Base-by-base conservation (phyloP, 2,888 invertebrate genomes). In the Endomychus coccineus region DNA sequence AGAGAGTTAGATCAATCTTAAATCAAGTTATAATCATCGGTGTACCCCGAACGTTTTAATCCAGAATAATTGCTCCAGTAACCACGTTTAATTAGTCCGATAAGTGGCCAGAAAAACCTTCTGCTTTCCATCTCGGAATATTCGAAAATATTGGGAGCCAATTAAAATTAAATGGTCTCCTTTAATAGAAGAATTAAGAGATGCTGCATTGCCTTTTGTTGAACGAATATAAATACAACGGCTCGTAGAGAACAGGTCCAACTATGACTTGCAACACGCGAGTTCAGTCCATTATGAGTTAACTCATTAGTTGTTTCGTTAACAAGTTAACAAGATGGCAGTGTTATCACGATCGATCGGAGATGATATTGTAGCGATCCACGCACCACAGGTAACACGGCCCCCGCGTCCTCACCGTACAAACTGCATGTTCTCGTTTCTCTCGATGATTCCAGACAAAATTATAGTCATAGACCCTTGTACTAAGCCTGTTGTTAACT, bases 271-370 rank as follows among this genome's bases (percentile, higher is more conserved):
- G 61, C 61, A 61, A 52, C 59, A 56, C 54, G 55, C 54, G 53
- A 54, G 46, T 49, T 50, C 51, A 48, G 51, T 55, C 59, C 58
- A 59, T 59, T 60, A 46, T 48, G 46, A 51, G 43, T 50, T 50
- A 61, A 62, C 59, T 63, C 62, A 63, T 63, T 63, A 63, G 62
- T 59, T 60, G 58, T 63, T 61, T 61, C 58, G 60, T 62, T 63
- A 62, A 63, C 62, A 61, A 62, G 62, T 61, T 63, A 62, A 63
- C 62, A 62, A 63, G 62, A 63, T 62, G 62, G 61, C 60, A 54
- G 57, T 51, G 56, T 61, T 61, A 62, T 61, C 59, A 51, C 56
- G 58, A 56, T 52, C 58, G 55, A 59, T 61, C 59, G 50, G 48
- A 55, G 54, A 58, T 56, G 58, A 58, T 59, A 59, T 58, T 59